A percentile compares a stretch with the other conserved stretches of the same genome.
These are phyloP conservation scores for Porites lutea DNA, from an alignment of 64 coral and sea anemone species.

Conservation along the genomic window DNA sequence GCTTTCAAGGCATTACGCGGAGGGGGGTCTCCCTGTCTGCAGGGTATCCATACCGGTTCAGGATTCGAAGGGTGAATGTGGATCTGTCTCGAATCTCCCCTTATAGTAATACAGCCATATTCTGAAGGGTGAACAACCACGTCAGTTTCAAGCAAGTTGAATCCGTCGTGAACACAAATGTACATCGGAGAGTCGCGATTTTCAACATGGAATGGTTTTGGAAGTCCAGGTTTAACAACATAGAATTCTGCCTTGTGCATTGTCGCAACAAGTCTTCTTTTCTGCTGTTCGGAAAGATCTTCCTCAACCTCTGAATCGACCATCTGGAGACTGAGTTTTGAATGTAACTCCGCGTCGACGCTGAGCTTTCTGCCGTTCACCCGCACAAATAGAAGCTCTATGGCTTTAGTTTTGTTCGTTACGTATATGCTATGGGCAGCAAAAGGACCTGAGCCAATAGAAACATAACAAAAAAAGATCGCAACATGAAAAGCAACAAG, in stretches of 20 bases:
- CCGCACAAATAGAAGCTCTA: not conserved
- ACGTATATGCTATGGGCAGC: not conserved
- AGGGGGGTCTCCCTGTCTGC: not conserved
- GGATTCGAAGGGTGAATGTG: slow-evolving; percentile 1
- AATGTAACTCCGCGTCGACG: not conserved
- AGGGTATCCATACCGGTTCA: not conserved
- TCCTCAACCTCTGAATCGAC: not conserved
- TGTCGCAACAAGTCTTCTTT: not conserved
- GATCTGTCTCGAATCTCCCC: not conserved
- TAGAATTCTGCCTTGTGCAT: not conserved
- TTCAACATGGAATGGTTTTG: not conserved
- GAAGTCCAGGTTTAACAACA: not conserved
- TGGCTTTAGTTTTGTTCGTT: not conserved
- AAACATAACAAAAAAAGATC: too few species aligned
- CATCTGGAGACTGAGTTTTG: not conserved
- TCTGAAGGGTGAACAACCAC: not conserved
- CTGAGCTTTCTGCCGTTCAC: not conserved
- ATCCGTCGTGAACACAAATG: not conserved
- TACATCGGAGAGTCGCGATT: not conserved
- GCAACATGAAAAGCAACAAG: too few species aligned
- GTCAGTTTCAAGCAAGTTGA: not conserved
- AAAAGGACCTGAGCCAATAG: not conserved
- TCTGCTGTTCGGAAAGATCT: not conserved
- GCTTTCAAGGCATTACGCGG: not conserved
- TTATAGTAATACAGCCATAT: not conserved